Evolutionary conservation across 2,797 vertebrate genomes (phyloP), one percentile per base, ranked within the genome.

Genomic region (Acrossocheilus fasciatus): DNA sequence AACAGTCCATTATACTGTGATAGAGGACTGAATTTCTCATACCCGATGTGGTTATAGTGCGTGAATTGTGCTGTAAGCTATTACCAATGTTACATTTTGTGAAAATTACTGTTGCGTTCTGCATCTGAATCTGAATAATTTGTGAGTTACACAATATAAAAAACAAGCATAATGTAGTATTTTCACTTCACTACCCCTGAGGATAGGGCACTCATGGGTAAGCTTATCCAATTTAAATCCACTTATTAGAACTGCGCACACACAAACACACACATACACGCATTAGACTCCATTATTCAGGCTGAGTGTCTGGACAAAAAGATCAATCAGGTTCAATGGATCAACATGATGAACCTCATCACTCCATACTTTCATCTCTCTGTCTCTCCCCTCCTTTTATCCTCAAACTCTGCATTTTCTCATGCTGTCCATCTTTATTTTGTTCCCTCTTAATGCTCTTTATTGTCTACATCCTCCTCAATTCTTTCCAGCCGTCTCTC

Each of bases 261-360:
- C 52, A 47, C 72, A 75, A 20, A 57, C 52, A 26, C 17, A 81
- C 43, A 81, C 45, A 76, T 26, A 59, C n/a, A 23, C 83, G 3
- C 57, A 64, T 81, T 81, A 81, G 70, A 79, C 54, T 86, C 57
- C 57, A 86, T 86, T 86, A 86, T 86, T 86, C 78, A 86, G 34
- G 15, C 78, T 75, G 84, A 86, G 84, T 81, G 84, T 75, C 84
- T 73, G 85, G 54, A 86, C 85, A 75, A 86, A 86, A 86, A 81
- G 69, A 86, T 85, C 84, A 85, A 85, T 85, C 66, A 85, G 66
- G 74, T 85, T 86, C 85, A 86, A 52, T 86, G 85, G 85, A 86
- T 86, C 85, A 86, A 75, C 84, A 86, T 81, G 84, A 86, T 85
- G 87, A 76, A 81, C 77, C 78, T 62, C 82, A 68, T 87, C 87